These are phyloP conservation scores for Pygathrix nemaeus DNA, from an alignment of 2,113 vertebrate species.

Conservation along the genomic window DNA sequence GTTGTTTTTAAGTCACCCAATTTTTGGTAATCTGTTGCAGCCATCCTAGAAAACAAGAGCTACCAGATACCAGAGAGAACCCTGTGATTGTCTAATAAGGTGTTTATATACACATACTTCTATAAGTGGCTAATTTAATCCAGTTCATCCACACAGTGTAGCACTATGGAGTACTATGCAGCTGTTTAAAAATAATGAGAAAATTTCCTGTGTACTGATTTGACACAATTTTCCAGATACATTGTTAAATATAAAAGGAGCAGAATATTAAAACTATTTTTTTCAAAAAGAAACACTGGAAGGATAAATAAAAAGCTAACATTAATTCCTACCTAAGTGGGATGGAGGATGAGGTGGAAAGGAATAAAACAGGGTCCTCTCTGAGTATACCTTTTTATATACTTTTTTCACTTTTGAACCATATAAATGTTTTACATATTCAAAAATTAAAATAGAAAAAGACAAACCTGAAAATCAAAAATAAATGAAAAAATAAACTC, in stretches of 20 bases:
- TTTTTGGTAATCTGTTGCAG: background rate
- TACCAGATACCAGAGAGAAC: background rate
- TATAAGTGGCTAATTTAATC: background rate
- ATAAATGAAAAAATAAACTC: background rate
- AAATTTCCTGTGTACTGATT: background rate
- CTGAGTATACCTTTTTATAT: background rate
- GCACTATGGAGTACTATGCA: background rate
- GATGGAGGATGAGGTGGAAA: background rate
- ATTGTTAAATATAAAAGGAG: background rate
- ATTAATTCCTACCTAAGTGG: background rate
- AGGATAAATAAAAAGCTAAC: background rate
- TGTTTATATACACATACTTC: background rate
- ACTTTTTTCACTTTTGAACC: background rate
- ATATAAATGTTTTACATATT: background rate
- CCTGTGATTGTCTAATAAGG: background rate
- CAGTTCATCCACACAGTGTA: background rate
- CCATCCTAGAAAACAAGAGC: background rate
- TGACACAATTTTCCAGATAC: background rate
- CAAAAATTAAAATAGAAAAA: background rate
- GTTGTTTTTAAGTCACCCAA: background rate
- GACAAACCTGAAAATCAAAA: background rate
- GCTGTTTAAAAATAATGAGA: background rate
- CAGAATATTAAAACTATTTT: background rate
- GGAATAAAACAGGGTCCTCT: background rate
- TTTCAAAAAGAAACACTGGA: background rate